Evolutionary conservation across 1,140 invertebrate genomes (phyloP), one percentile per base, ranked within the genome.

Genomic region (Nautilus pompilius): DNA sequence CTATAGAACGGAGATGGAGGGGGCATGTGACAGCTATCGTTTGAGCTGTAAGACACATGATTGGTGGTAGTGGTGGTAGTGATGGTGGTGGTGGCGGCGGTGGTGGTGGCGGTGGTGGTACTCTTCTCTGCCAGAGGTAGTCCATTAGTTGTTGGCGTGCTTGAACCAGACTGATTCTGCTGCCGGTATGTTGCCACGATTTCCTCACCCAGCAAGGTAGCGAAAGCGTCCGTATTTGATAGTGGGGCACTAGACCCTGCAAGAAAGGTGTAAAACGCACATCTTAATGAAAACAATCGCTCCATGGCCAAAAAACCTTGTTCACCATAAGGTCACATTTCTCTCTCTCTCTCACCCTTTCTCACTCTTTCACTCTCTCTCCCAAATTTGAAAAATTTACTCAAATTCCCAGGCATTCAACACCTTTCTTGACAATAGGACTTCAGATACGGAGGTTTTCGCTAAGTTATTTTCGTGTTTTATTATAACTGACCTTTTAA

Each of bases 51-150:
- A 56, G 67, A 56, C 60, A 65, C 34, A 66, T 46, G 32, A 69
- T 65, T 51, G 46, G 67, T 49, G 69, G 68, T 53, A 69, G 77
- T 77, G 71, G 80, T 73, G 71, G 80, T 78, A 67, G 80, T 74
- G 75, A 58, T 24, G 63, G 58, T 60, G 58, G 33, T 53, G 56
- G 53, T 26, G 66, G 54, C 15, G 57, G 76, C 70, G 68, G 74
- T 72, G 76, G 79, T 73, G 77, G 80, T 76, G 80, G 84, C 78
- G 74, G 82, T 24, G 49, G 49, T 53, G 59, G 29, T 32, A 24
- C 17, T 32, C 46, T 28, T 26, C 20, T 22, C 15, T 15, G 53
- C 28, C 15, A 56, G 60, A 22, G 64, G 60, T 33, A 48, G 45
- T 26, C 54, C 53, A n/a, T 57, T 51, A 29, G 46, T 60, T 1